Percentiles rank a stretch among this genome's conserved stretches.
Conservation (phyloP, 2,888 invertebrate species). For the Cepaea hortensis region DNA sequence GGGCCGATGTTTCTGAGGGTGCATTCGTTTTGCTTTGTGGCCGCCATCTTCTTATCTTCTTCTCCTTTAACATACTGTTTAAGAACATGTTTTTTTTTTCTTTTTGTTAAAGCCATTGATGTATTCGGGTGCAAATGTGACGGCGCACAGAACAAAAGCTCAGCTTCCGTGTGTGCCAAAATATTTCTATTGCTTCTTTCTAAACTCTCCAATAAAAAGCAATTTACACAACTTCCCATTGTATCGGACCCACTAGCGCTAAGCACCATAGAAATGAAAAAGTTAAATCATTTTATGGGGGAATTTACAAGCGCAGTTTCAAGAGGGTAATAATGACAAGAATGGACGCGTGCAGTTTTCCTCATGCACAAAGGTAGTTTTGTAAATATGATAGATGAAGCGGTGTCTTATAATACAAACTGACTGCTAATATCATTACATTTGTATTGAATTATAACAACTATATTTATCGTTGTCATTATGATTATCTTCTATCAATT, state of each 20-base stretch:
- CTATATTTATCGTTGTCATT: no score
- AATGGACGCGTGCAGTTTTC: no score
- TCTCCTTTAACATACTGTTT: background rate
- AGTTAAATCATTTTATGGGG: background rate
- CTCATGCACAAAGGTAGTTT: no score
- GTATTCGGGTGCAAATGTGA: constrained; percentile 33
- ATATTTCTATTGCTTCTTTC: constrained; percentile 28
- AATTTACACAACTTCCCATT: constrained; percentile 11
- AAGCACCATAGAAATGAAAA: background rate
- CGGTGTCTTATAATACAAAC: no score
- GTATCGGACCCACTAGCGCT: background rate
- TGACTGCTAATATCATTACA: no score
- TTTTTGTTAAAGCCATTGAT: background rate
- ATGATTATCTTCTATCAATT: no score
- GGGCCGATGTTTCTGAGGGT: constrained; percentile 11
- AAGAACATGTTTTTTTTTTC: no score
- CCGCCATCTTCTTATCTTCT: background rate
- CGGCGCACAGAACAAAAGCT: background rate
- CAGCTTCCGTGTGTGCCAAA: constrained; percentile 19
- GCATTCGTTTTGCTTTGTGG: background rate
- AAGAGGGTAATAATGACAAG: background rate
- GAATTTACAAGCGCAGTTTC: background rate
- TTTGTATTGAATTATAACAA: no score
- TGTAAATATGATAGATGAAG: no score
- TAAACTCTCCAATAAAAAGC: background rate